Evolutionary conservation across 53 echinoderm and acorn worm genomes (phyloP).

Genomic region (Astropecten irregularis): DNA sequence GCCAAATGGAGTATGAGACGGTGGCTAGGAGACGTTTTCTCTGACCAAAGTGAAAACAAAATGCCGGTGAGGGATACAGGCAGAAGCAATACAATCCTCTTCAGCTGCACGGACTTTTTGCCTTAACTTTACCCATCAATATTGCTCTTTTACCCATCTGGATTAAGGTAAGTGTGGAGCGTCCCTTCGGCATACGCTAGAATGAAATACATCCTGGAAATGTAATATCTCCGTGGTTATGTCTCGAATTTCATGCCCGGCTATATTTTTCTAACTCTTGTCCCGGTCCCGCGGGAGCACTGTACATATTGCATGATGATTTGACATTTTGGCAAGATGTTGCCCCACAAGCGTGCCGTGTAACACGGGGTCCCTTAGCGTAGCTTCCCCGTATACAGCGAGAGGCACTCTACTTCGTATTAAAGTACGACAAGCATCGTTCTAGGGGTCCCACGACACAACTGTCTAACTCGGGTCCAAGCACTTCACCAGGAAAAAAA

Average conservation of each 20-base stretch:
- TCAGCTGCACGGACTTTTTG: background rate
- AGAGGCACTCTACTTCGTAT: constrained; percentile 18
- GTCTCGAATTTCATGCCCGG: constrained; percentile 22
- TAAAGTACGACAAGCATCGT: constrained; percentile 18
- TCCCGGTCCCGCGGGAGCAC: constrained; percentile 14
- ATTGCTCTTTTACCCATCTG: background rate
- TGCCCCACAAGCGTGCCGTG: background rate
- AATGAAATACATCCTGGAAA: background rate
- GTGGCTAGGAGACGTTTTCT: no score
- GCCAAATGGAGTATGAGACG: no score
- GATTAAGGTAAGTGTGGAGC: constrained; percentile 17
- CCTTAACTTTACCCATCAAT: background rate
- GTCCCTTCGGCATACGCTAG: background rate
- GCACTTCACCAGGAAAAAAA: background rate
- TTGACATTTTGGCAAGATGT: background rate
- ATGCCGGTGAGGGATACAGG: no score
- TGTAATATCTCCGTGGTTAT: constrained; percentile 7
- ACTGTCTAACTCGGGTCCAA: background rate
- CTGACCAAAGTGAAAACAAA: background rate
- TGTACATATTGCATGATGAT: background rate
- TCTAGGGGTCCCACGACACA: background rate
- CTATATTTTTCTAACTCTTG: constrained; percentile 49
- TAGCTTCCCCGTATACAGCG: no score
- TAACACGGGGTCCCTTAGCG: background rate
- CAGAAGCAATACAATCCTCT: no score